Conservation (phyloP, 2,888 invertebrate species). For the Oligia latruncula region DNA sequence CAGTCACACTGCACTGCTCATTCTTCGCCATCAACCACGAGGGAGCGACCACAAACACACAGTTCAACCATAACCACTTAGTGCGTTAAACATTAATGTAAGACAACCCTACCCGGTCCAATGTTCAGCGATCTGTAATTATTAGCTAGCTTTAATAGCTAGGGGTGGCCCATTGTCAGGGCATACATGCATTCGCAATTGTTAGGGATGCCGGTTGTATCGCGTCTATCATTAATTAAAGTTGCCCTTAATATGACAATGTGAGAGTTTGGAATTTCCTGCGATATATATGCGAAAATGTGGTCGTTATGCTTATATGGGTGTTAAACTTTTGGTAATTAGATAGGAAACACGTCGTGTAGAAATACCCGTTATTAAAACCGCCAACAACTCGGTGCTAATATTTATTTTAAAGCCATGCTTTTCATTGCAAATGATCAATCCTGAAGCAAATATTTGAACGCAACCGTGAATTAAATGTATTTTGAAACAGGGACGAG, state of each 20-base stretch:
- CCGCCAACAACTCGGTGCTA: not conserved
- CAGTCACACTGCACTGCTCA: not conserved
- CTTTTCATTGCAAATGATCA: not conserved
- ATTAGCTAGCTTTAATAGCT: conserved; percentile 54
- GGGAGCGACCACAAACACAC: conserved; percentile 17
- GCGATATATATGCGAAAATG: conserved; percentile 26
- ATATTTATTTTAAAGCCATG: not conserved
- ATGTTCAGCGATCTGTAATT: conserved; percentile 57
- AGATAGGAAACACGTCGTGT: not conserved
- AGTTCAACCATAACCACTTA: conserved; percentile 48
- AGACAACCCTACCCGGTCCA: conserved; percentile 46
- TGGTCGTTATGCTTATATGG: not conserved
- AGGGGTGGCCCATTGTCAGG: conserved; percentile 44
- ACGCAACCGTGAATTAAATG: not conserved
- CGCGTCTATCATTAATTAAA: conserved; percentile 53
- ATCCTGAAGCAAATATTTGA: not conserved
- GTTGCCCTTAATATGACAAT: conserved; percentile 40
- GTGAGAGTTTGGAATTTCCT: conserved; percentile 21
- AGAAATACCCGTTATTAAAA: conserved; percentile 10
- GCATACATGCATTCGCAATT: conserved; percentile 42
- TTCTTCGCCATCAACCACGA: not conserved
- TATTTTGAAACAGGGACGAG: not conserved
- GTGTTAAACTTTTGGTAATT: conserved; percentile 25
- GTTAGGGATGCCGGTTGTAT: conserved; percentile 25
- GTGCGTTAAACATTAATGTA: conserved; percentile 35